Evolutionary conservation across 2,797 vertebrate genomes (phyloP).

Genomic region (Oreochromis mossambicus): DNA sequence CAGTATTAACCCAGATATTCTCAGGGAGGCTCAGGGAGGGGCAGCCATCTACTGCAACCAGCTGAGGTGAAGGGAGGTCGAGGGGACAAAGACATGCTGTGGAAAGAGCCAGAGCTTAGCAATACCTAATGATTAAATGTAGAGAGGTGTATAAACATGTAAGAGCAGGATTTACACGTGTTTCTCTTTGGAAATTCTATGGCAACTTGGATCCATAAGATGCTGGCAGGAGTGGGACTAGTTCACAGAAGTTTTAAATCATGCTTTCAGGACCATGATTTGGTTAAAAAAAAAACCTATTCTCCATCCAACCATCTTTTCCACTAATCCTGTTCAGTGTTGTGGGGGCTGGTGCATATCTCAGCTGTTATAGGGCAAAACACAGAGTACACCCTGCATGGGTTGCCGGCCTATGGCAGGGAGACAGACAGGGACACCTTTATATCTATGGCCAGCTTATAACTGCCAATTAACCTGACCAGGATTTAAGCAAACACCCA

Average conservation of each 20-base stretch:
- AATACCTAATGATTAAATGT: background rate
- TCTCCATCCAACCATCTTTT: background rate
- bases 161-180: background rate
- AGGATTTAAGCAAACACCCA: background rate
- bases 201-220: background rate
- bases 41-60: background rate
- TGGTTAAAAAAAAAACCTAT: background rate
- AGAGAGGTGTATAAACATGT: background rate
- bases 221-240: background rate
- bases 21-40: background rate
- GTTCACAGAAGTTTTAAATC: background rate
- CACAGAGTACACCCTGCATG: background rate
- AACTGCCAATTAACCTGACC: background rate
- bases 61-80: too few relatives aligned
- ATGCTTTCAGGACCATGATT: background rate
- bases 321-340: background rate
- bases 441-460: background rate
- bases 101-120: background rate
- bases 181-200: background rate
- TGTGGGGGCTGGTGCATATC: background rate
- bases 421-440: background rate
- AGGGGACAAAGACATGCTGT: too few relatives aligned
- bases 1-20: background rate
- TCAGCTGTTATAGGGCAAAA: background rate
- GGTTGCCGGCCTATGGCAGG: rapidly evolving